Evolutionary conservation across 1,140 invertebrate species (phyloP).

Genomic region (Tetramorium alpestre): DNA sequence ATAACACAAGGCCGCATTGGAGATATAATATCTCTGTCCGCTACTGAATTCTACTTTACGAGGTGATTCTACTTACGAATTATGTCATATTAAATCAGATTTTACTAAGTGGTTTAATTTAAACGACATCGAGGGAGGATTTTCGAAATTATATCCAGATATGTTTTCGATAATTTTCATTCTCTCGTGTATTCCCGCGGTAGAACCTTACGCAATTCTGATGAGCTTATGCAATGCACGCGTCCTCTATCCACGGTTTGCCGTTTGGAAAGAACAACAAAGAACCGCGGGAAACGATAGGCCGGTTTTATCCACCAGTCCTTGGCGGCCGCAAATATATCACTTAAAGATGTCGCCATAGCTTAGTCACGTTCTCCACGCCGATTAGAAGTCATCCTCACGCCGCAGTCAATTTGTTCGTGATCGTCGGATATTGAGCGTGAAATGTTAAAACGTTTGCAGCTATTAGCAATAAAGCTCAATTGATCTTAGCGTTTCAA

Average conservation of each 20-base stretch:
- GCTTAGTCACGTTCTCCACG: slow-evolving; percentile 25
- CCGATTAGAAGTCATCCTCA: slow-evolving; percentile 5
- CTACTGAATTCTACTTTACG: background rate
- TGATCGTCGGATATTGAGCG: background rate
- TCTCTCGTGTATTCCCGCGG: background rate
- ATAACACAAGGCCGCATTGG: background rate
- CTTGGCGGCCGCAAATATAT: slow-evolving; percentile 17
- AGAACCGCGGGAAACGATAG: background rate
- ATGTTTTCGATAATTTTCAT: background rate
- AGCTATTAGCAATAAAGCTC: background rate
- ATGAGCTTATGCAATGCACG: slow-evolving; percentile 12
- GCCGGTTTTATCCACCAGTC: background rate
- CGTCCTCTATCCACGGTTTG: background rate
- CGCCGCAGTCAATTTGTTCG: background rate
- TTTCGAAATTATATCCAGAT: background rate
- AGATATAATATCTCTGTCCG: background rate
- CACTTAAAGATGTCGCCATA: slow-evolving; percentile 41
- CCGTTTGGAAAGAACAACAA: slow-evolving; percentile 14
- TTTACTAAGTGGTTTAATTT: background rate
- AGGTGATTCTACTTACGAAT: background rate
- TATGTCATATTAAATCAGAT: background rate
- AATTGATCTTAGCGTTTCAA: background rate
- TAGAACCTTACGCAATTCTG: slow-evolving; percentile 13
- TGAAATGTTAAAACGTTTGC: slow-evolving; percentile 35
- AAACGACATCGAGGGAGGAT: background rate